Evolutionary conservation across 2,888 invertebrate species (phyloP).

Genomic region (Stratiomys singularior): DNA sequence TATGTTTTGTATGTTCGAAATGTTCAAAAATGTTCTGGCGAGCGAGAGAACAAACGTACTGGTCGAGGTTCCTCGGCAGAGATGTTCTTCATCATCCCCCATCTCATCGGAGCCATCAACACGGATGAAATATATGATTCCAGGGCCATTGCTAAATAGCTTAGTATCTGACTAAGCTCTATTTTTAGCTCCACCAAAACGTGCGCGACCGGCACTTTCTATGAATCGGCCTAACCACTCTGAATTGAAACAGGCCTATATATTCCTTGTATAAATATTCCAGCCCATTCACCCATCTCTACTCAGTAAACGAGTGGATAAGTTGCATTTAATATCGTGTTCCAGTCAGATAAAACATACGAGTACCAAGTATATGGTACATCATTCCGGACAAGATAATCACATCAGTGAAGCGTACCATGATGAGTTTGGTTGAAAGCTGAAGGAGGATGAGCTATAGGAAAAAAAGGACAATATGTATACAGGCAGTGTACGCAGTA

Average conservation of each 20-base stretch:
- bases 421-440: neutral
- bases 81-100: neutral
- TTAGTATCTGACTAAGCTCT: constrained; percentile 30
- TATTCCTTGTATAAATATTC: neutral
- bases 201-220: neutral
- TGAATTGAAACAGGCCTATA: neutral
- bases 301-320: too few species aligned
- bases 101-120: neutral
- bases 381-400: neutral
- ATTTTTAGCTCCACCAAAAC: constrained; percentile 23
- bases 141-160: constrained; percentile 27
- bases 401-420: neutral
- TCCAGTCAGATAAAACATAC: too few species aligned
- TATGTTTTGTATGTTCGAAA: too few species aligned
- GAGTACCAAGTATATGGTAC: too few species aligned
- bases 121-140: neutral
- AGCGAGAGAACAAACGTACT: too few species aligned
- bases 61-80: neutral
- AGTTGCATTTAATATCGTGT: too few species aligned
- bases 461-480: neutral
- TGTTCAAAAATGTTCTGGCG: too few species aligned
- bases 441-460: neutral
- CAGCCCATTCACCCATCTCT: too few species aligned
- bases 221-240: neutral
- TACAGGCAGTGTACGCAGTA: neutral